Conservation (phyloP, 2,888 invertebrate species). For the Apodemia zela region DNA sequence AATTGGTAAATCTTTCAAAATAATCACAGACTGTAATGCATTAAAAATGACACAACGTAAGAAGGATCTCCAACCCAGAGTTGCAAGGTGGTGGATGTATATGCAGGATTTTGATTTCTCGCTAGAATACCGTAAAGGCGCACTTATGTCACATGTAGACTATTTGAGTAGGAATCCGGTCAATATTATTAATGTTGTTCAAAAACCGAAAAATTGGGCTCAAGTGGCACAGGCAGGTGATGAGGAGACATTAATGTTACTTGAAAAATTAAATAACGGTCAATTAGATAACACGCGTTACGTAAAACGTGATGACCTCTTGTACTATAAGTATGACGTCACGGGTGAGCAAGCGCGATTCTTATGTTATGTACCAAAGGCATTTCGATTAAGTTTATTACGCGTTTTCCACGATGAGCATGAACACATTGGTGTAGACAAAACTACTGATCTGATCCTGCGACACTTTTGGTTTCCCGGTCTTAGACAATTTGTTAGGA, state of each 20-base stretch:
- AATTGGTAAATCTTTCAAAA: too few species aligned
- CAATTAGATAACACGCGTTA: conserved; percentile 28
- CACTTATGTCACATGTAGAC: too few species aligned
- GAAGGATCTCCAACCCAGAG: too few species aligned
- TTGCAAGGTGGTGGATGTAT: too few species aligned
- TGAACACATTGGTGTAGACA: conserved; percentile 23
- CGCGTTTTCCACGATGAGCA: conserved; percentile 33
- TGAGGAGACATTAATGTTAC: conserved; percentile 30
- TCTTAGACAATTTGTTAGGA: conserved; percentile 21
- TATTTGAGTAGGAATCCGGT: too few species aligned
- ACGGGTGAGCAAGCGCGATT: conserved; percentile 30
- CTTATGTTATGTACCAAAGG: conserved; percentile 36
- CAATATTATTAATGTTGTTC: too few species aligned
- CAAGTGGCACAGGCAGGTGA: conserved; percentile 31
- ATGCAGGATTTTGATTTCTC: too few species aligned
- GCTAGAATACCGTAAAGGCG: too few species aligned
- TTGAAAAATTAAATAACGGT: conserved; percentile 30
- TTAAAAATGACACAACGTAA: too few species aligned
- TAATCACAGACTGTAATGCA: too few species aligned
- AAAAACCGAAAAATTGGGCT: conserved; percentile 18
- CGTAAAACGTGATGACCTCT: conserved; percentile 24
- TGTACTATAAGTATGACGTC: conserved; percentile 3
- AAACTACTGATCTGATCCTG: conserved; percentile 28
- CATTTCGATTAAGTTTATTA: conserved; percentile 38
- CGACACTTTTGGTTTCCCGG: conserved; percentile 30